phyloP scores from a whole-genome alignment of 2,113 vertebrate species.

The Corapipo altera region DNA sequence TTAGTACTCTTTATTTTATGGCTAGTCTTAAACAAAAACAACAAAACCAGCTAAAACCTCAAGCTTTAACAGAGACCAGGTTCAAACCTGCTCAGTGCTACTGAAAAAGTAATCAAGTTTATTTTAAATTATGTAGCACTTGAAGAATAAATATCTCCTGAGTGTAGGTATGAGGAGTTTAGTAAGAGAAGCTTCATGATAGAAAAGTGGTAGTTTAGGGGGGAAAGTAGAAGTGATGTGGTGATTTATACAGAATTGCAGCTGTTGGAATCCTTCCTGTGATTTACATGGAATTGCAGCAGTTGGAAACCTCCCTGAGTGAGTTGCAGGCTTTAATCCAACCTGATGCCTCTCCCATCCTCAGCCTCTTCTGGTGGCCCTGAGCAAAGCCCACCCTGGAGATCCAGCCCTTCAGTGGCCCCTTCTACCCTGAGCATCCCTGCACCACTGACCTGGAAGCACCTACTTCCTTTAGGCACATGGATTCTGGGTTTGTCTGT shows the following conservation, averaged over 20 bases:
- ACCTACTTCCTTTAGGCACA: neutral
- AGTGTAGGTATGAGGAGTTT: neutral
- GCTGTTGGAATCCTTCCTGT: rapidly evolving
- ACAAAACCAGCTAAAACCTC: neutral
- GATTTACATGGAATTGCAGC: neutral
- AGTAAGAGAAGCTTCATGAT: neutral
- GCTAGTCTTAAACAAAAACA: neutral
- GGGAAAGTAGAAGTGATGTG: too few species aligned
- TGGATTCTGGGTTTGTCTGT: neutral
- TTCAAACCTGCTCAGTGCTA: neutral
- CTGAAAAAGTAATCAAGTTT: neutral
- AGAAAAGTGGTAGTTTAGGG: rapidly evolving
- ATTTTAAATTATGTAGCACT: neutral
- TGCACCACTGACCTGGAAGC: neutral
- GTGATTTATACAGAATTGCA: neutral
- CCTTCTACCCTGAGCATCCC: neutral
- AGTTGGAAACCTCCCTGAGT: rapidly evolving
- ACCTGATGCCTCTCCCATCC: neutral
- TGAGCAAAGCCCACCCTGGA: neutral
- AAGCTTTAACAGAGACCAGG: neutral
- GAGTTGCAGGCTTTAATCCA: neutral
- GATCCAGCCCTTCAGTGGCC: neutral
- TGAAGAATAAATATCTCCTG: neutral
- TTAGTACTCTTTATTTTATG: neutral
- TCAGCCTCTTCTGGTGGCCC: neutral